Base-by-base conservation (phyloP, 2,113 vertebrate genomes). In the Crotalus helleri region DNA sequence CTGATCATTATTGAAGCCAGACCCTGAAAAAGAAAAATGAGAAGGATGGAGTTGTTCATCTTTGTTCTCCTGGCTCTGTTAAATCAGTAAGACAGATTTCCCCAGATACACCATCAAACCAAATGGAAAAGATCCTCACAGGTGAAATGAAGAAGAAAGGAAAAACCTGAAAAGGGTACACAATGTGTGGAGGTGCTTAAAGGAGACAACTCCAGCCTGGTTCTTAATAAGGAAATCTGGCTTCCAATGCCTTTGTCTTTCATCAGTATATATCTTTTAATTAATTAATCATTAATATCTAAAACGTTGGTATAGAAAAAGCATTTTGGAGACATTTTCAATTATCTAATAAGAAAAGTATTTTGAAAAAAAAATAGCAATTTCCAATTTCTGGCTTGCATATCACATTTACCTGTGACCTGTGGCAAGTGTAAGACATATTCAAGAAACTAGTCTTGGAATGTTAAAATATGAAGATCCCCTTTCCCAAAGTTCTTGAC, bases 211-310 rank as follows among this genome's bases (percentile, higher is more conserved):
- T 93, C 85, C 95, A 93, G 90, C 10, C 91, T 87, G 51, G 93
- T 85, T 74, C 94, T 64, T 95, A 96, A 94, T 92, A 96, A 93
- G 69, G 91, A 94, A 33, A 95, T 24, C 33, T 93, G 90, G 87
- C 33, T 94, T 39, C 89, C 89, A 93, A 39, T 55, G 39, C 8
- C 3, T 95, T 92, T 88, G 24, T 92, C 57, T 93, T n/a, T 91
- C 53, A 58, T 10, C 46, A 49, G 4, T 91, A 5, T 64, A 92
- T 64, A 57, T 86, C 59, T 94, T 95, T 94, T 91, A 89, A 94
- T 5, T 58, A 57, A 89, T 51, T 85, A 92, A 91, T 58, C 54
- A 88, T 51, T 85, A 92, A 92, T 81, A 88, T 58, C 85, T 92
- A 93, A 4, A 13, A 74, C 8, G 15, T 74, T 17, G 39, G 15